Conservation (phyloP, 2,888 invertebrate genomes). For the Chloroclysta siterata region DNA sequence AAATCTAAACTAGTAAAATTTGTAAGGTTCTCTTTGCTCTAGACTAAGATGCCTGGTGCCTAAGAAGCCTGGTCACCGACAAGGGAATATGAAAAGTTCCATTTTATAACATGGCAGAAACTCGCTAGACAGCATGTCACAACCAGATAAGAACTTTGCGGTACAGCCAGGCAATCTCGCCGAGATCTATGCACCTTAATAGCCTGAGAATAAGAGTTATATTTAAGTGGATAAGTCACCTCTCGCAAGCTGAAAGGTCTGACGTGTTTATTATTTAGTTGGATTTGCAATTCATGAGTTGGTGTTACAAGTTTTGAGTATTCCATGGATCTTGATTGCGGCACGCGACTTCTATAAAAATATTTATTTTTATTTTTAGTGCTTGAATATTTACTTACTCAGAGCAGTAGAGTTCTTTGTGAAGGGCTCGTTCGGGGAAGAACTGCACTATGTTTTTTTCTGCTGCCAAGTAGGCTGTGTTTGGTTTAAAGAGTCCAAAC, state of each 20-base stretch:
- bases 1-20: not conserved
- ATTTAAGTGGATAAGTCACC: slow-evolving; percentile 18
- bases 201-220: slow-evolving; percentile 18
- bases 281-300: slow-evolving; percentile 43
- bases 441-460: no score
- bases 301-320: slow-evolving; percentile 33
- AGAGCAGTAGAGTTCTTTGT: no score
- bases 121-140: slow-evolving; percentile 32
- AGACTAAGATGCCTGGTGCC: not conserved
- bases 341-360: slow-evolving; percentile 17
- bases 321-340: slow-evolving; percentile 35
- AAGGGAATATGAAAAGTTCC: slow-evolving; percentile 30
- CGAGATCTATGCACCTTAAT: slow-evolving; percentile 23
- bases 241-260: slow-evolving; percentile 27
- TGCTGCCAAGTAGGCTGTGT: no score
- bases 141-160: slow-evolving; percentile 37
- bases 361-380: slow-evolving; percentile 1
- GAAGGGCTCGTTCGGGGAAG: no score
- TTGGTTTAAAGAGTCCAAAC: no score
- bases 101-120: slow-evolving; percentile 26
- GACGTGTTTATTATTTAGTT: slow-evolving; percentile 43
- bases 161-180: slow-evolving; percentile 21
- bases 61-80: slow-evolving; percentile 16
- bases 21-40: slow-evolving; percentile 1
- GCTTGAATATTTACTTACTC: no score